Conservation (phyloP, 2,797 vertebrate genomes). For the Bovichtus diacanthus region DNA sequence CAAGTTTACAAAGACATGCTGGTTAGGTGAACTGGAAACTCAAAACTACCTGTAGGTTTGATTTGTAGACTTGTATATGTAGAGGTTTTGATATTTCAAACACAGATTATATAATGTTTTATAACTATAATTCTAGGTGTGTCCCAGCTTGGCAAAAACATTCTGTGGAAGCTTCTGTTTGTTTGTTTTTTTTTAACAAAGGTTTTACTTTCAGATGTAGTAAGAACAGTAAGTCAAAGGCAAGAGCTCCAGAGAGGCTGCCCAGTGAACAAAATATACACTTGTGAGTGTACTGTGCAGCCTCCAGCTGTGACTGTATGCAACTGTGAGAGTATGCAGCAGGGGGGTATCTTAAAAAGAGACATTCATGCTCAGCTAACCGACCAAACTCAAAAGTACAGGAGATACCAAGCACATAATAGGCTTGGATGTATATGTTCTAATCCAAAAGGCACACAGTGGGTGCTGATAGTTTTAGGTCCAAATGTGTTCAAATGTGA, state of each 20-base stretch:
- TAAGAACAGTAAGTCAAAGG: conserved; percentile 33
- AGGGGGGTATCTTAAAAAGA: conserved; percentile 27
- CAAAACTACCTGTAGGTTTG: not conserved
- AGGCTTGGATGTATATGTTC: not conserved
- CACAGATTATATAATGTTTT: not conserved
- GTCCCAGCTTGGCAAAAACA: not conserved
- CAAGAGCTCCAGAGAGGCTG: conserved; percentile 25
- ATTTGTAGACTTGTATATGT: not conserved
- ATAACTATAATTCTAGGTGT: not conserved
- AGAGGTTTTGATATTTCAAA: not conserved
- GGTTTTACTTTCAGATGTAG: conserved; percentile 35
- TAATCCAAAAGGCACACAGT: not conserved
- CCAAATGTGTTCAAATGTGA: not conserved
- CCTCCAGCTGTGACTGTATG: conserved; percentile 54
- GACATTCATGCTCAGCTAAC: conserved; percentile 29
- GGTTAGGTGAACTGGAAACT: conserved; percentile 10
- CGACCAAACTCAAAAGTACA: conserved; percentile 17
- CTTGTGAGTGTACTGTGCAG: conserved; percentile 40
- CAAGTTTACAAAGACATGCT: not conserved
- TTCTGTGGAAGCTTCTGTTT: conserved; percentile 1
- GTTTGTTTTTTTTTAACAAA: no score
- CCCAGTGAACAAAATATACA: conserved; percentile 58
- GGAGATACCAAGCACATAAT: not conserved
- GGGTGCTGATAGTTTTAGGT: not conserved
- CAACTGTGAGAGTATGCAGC: conserved; percentile 29